phyloP scores from a whole-genome alignment of 23 tunicate genomes.

The Halocynthia roretzi region DNA sequence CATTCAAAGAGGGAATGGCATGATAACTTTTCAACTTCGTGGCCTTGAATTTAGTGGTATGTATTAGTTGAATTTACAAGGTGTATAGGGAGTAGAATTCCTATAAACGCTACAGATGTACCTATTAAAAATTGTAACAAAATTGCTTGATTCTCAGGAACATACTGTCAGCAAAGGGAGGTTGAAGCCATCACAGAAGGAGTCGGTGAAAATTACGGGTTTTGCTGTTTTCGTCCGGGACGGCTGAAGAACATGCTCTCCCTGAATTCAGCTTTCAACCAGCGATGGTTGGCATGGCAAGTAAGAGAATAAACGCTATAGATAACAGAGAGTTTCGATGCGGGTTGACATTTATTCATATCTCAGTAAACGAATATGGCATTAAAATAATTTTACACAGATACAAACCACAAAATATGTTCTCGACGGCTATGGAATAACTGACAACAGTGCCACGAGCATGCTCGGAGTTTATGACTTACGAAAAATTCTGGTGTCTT shows the following conservation, averaged over 20 bases:
- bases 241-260: constrained; percentile 44
- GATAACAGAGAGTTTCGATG: neutral
- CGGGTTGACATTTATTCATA: neutral
- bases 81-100: neutral
- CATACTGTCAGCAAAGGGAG: constrained; percentile 98
- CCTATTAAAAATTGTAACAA: neutral
- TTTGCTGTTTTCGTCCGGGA: constrained; percentile 47
- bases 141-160: constrained; percentile 40
- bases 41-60: constrained; percentile 92
- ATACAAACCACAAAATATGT: constrained; percentile 57
- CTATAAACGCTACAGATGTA: neutral
- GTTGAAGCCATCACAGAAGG: constrained; percentile 94
- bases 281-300: constrained; percentile 95
- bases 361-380: neutral
- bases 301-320: constrained; percentile 11
- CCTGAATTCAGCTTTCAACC: constrained; percentile 75
- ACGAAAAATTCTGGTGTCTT: constrained; percentile 52
- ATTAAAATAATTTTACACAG: neutral
- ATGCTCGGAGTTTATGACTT: constrained; percentile 87
- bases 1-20: constrained; percentile 73
- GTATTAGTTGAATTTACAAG: neutral
- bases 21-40: constrained; percentile 86
- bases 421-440: constrained; percentile 87
- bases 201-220: constrained; percentile 26
- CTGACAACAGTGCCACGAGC: constrained; percentile 80